Conservation (phyloP, 2,113 vertebrate species). For the Cryptomyrus ogoouensis region DNA sequence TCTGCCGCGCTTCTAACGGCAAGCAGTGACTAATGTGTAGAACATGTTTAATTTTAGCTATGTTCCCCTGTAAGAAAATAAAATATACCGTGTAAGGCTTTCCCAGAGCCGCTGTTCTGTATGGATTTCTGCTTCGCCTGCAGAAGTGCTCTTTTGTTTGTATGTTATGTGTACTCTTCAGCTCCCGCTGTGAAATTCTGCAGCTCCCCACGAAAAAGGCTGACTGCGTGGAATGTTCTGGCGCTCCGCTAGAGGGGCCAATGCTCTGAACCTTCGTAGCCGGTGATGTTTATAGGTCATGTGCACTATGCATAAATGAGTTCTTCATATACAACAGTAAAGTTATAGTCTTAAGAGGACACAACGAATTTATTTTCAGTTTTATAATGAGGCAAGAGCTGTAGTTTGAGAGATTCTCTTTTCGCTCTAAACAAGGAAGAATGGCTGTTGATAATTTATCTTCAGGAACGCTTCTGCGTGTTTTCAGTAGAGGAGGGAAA, state of each 20-base stretch:
- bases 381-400: not conserved
- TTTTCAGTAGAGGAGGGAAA: not conserved
- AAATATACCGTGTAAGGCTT: not conserved
- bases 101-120: not conserved
- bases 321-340: not conserved
- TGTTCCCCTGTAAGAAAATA: not conserved
- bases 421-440: not conserved
- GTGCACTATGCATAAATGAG: not conserved
- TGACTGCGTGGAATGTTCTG: not conserved
- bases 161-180: not conserved
- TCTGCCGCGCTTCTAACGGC: not conserved
- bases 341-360: not conserved
- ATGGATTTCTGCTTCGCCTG: not conserved
- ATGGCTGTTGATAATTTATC: not conserved
- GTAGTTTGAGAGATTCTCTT: not conserved
- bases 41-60: not conserved
- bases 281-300: not conserved
- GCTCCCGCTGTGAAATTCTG: slow-evolving; percentile 1
- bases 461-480: not conserved
- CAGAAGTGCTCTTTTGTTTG: not conserved
- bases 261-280: not conserved
- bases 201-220: slow-evolving; percentile 1
- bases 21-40: not conserved
- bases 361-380: not conserved
- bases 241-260: not conserved